These are phyloP conservation scores for Coptotermes formosanus DNA, from an alignment of 1,140 invertebrate species.

Conservation along the genomic window DNA sequence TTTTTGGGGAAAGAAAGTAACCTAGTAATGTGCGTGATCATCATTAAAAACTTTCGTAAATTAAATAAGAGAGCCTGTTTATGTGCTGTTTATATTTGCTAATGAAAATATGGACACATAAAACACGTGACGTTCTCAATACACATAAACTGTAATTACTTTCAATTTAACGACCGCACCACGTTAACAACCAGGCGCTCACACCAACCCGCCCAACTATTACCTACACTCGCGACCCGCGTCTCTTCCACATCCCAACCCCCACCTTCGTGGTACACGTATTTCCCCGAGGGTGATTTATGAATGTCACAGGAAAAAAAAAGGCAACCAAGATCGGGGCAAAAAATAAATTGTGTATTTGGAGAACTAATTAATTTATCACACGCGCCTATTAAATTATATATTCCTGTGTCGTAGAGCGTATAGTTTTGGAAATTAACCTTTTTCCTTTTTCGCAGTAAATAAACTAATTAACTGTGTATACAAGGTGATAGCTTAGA, in stretches of 20 bases:
- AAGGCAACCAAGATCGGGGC: background rate
- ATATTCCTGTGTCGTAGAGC: background rate
- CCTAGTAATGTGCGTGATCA: too few relatives aligned
- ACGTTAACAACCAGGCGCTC: background rate
- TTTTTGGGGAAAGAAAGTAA: too few relatives aligned
- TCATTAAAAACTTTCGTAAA: too few relatives aligned
- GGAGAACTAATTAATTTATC: background rate
- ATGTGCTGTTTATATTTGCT: background rate
- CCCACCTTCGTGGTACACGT: background rate
- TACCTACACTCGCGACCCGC: background rate
- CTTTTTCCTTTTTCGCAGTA: background rate
- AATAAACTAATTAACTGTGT: background rate
- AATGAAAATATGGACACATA: background rate
- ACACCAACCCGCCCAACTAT: background rate
- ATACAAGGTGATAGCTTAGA: background rate
- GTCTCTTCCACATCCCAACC: too few relatives aligned
- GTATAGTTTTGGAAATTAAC: background rate
- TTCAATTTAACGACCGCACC: background rate
- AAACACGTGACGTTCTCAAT: background rate
- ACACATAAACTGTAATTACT: constrained; percentile 17
- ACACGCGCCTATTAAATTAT: background rate
- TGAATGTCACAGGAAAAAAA: background rate
- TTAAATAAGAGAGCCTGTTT: too few relatives aligned
- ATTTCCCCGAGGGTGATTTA: background rate
- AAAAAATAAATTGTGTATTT: background rate